A percentile compares a stretch with the other conserved stretches of the same genome.
These are phyloP conservation scores for Ctenicera cuprea DNA, from an alignment of 2,888 invertebrate species.

Conservation along the genomic window DNA sequence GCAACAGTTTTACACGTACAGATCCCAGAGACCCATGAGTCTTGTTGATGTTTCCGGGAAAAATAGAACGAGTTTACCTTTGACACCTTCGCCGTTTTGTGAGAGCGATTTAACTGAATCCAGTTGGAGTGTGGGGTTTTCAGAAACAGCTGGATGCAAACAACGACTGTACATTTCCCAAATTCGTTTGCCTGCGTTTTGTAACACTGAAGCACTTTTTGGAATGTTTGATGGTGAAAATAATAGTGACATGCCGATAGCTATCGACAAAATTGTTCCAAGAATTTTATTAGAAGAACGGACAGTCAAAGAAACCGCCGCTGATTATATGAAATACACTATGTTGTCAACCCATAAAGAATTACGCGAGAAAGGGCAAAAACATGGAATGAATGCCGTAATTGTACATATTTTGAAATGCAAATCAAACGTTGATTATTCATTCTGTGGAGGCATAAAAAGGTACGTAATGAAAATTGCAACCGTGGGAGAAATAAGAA, in stretches of 20 bases:
- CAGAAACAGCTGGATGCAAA: constrained; percentile 86
- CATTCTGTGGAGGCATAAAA: constrained; percentile 77
- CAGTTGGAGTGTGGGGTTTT: constrained; percentile 89
- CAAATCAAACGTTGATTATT: constrained; percentile 75
- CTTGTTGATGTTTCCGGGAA: constrained; percentile 90
- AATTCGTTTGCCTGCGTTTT: constrained; percentile 85
- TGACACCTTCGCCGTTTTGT: constrained; percentile 72
- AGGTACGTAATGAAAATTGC: constrained; percentile 84
- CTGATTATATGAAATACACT: constrained; percentile 90
- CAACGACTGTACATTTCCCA: constrained; percentile 86
- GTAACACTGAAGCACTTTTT: constrained; percentile 87
- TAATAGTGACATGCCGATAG: constrained; percentile 81
- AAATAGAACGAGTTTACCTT: constrained; percentile 81
- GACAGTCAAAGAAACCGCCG: constrained; percentile 86
- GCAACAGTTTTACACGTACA: constrained; percentile 86
- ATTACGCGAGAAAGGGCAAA: constrained; percentile 83
- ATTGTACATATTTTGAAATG: constrained; percentile 83
- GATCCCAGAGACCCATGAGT: constrained; percentile 87
- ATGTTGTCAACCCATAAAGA: constrained; percentile 87
- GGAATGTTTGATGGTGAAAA: constrained; percentile 89
- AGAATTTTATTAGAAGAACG: constrained; percentile 88
- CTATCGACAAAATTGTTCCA: constrained; percentile 85
- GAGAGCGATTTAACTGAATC: constrained; percentile 78
- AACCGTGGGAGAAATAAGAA: constrained; percentile 84
- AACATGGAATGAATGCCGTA: constrained; percentile 83